Evolutionary conservation across 2,888 invertebrate genomes (phyloP).

Genomic region (Agrochola macilenta): DNA sequence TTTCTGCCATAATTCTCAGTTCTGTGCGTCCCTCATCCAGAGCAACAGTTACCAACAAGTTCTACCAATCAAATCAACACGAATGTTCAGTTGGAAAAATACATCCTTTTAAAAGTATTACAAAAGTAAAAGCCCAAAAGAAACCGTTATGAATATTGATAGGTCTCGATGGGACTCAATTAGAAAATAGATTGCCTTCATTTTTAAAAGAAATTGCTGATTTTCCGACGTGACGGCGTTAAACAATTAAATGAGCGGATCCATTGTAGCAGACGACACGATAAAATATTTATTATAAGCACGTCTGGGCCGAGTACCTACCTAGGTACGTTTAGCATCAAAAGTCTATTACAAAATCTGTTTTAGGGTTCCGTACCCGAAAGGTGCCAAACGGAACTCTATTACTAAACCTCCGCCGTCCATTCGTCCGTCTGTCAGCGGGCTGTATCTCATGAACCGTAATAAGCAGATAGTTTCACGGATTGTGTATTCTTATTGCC

Average conservation of each 20-base stretch:
- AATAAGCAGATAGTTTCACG: no score
- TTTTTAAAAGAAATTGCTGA: conserved; percentile 42
- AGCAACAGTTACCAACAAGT: background rate
- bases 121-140: conserved; percentile 15
- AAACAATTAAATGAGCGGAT: conserved; percentile 22
- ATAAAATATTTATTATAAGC: background rate
- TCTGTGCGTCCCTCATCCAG: background rate
- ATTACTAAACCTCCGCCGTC: no score
- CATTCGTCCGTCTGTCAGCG: no score
- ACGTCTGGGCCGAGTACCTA: background rate
- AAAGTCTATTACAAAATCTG: background rate
- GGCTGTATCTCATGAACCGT: no score
- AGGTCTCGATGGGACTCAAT: conserved; percentile 32
- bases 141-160: conserved; percentile 51
- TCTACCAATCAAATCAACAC: background rate
- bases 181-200: conserved; percentile 38
- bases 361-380: no score
- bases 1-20: background rate
- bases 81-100: background rate
- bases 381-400: no score
- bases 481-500: no score
- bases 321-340: background rate
- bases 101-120: conserved; percentile 11
- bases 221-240: conserved; percentile 43
- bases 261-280: conserved; percentile 11